Conservation (phyloP, 1,140 invertebrate genomes). For the Eumaeus atala region DNA sequence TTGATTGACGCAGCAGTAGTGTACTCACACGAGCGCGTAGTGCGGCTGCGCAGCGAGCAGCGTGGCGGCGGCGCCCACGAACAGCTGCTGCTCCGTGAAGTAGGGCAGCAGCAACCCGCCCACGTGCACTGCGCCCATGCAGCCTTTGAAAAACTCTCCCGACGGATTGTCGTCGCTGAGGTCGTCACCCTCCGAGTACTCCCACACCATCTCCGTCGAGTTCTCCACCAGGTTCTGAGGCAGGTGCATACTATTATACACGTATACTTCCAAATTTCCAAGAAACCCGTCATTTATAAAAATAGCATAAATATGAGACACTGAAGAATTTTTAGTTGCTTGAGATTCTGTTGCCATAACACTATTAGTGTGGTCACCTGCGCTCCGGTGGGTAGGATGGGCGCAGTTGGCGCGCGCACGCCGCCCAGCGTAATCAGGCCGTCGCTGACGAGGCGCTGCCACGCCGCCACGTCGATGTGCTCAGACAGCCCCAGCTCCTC, state of each 20-base stretch:
- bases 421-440: conserved; percentile 67
- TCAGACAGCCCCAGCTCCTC: conserved; percentile 64
- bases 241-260: no score
- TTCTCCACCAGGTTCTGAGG: conserved; percentile 45
- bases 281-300: no score
- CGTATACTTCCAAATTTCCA: no score
- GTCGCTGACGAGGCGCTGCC: conserved; percentile 74
- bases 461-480: conserved; percentile 72
- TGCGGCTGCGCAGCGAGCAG: conserved; percentile 66
- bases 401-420: conserved; percentile 19
- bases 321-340: background rate
- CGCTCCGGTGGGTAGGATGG: conserved; percentile 16
- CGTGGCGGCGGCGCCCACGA: conserved; percentile 73
- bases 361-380: background rate
- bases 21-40: conserved; percentile 75
- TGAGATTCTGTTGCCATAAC: background rate
- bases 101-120: conserved; percentile 91
- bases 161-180: conserved; percentile 50
- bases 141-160: conserved; percentile 81
- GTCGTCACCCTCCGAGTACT: conserved; percentile 58
- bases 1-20: no score
- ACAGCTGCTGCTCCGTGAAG: conserved; percentile 84
- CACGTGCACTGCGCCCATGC: conserved; percentile 91
- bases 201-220: conserved; percentile 48
- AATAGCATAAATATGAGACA: no score